Conservation (phyloP, 2,113 vertebrate species). For the Pedionomus torquatus region DNA sequence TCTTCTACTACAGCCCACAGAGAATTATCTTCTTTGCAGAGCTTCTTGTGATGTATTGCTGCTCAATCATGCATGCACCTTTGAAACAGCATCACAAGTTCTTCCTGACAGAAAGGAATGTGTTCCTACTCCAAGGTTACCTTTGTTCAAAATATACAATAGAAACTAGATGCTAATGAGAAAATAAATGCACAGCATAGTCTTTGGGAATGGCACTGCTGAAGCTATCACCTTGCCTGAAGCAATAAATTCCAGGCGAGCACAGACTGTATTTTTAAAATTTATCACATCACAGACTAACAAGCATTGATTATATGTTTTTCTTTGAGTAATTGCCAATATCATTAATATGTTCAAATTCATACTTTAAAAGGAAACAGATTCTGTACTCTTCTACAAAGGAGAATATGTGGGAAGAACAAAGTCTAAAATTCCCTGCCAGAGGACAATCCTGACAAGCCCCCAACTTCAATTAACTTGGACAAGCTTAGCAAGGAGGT, state of each 20-base stretch:
- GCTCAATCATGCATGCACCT: slow-evolving; percentile 70
- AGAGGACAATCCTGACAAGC: neutral
- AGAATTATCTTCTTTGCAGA: slow-evolving; percentile 62
- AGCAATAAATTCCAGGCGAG: slow-evolving; percentile 54
- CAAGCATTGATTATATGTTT: slow-evolving; percentile 58
- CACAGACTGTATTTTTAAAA: slow-evolving; percentile 42
- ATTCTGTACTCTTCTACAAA: neutral
- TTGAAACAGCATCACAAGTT: slow-evolving; percentile 69
- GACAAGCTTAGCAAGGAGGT: neutral
- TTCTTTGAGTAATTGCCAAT: slow-evolving; percentile 64
- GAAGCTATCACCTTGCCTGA: slow-evolving; percentile 59
- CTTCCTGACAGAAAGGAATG: slow-evolving; percentile 69
- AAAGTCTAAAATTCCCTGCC: neutral
- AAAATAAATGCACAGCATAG: slow-evolving; percentile 63
- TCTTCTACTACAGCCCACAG: slow-evolving; percentile 24
- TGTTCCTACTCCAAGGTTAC: slow-evolving; percentile 66
- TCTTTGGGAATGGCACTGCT: slow-evolving; percentile 54
- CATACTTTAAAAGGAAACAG: slow-evolving; percentile 16
- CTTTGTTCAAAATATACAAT: slow-evolving; percentile 71
- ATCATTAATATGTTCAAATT: slow-evolving; percentile 38
- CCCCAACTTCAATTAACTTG: neutral
- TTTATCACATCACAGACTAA: slow-evolving; percentile 31
- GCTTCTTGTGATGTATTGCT: slow-evolving; percentile 63
- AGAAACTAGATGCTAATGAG: slow-evolving; percentile 73
- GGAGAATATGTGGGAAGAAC: neutral